These are phyloP conservation scores for Eristalis arbustorum DNA, from an alignment of 2,888 invertebrate genomes.

Conservation along the genomic window DNA sequence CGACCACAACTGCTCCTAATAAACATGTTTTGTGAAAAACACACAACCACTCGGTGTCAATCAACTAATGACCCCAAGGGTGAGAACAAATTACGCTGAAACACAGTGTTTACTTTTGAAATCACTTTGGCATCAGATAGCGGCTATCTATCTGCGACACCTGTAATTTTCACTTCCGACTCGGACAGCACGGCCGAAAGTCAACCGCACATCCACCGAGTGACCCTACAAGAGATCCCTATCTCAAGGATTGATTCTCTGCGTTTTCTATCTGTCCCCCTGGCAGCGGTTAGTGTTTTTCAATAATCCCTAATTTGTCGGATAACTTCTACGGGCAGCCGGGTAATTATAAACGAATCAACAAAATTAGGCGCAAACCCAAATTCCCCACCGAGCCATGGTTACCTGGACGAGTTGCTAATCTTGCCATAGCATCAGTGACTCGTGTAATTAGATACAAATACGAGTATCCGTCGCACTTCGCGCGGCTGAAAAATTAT, in stretches of 20 bases:
- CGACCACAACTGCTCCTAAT: slow-evolving; percentile 12
- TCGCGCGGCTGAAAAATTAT: slow-evolving; percentile 59
- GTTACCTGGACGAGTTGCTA: slow-evolving; percentile 24
- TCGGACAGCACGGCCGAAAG: slow-evolving; percentile 32
- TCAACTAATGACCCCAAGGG: slow-evolving; percentile 48
- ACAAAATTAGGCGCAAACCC: slow-evolving; percentile 43
- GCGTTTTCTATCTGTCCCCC: neutral
- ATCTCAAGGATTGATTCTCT: slow-evolving; percentile 42
- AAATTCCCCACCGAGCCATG: neutral
- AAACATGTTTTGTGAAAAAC: slow-evolving; percentile 45
- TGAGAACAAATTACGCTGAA: slow-evolving; percentile 44
- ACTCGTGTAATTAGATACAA: slow-evolving; percentile 67
- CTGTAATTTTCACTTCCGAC: slow-evolving; percentile 63
- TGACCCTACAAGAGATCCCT: slow-evolving; percentile 29
- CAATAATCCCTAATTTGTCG: slow-evolving; percentile 66
- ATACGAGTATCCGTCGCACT: slow-evolving; percentile 46
- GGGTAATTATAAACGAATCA: slow-evolving; percentile 68
- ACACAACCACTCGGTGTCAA: slow-evolving; percentile 27
- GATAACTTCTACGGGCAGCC: slow-evolving; percentile 17
- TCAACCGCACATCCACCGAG: neutral
- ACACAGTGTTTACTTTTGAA: slow-evolving; percentile 56
- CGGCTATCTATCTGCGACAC: slow-evolving; percentile 49
- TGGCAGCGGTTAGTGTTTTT: slow-evolving; percentile 47
- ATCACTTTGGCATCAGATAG: slow-evolving; percentile 51
- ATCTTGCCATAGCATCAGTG: slow-evolving; percentile 58